phyloP scores from a whole-genome alignment of 1,140 invertebrate genomes.

The Drosophila neocordata region DNA sequence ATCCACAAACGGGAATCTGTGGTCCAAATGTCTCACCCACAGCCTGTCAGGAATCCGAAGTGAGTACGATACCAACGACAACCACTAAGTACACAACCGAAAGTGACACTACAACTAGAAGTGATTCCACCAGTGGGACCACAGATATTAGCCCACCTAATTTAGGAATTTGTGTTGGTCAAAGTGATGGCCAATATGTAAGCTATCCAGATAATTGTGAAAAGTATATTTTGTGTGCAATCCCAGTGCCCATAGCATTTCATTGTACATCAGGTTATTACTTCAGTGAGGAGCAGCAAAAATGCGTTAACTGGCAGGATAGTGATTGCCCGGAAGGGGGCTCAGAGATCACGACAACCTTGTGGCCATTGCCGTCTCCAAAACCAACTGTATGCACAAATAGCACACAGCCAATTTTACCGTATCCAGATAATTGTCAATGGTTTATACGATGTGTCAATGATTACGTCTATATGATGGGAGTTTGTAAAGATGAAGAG shows the following conservation, averaged over 20 bases:
- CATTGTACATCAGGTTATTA: constrained; percentile 49
- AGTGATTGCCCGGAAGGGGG: constrained; percentile 42
- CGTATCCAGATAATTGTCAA: constrained; percentile 52
- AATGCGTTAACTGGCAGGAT: constrained; percentile 44
- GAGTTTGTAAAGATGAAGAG: constrained; percentile 38
- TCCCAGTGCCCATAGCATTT: constrained; percentile 65
- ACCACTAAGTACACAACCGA: constrained; percentile 7
- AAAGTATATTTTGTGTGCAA: constrained; percentile 59
- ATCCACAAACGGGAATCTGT: constrained; percentile 11
- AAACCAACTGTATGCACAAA: constrained; percentile 32
- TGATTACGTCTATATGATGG: constrained; percentile 62
- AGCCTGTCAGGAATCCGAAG: constrained; percentile 39
- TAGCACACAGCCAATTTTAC: constrained; percentile 17
- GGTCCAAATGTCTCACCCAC: constrained; percentile 48
- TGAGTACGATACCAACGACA: background rate
- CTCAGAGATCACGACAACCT: constrained; percentile 16
- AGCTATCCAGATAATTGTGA: constrained; percentile 62
- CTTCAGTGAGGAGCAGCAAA: constrained; percentile 48
- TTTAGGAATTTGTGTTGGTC: constrained; percentile 31
- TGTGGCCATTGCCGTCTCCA: constrained; percentile 22
- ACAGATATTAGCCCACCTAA: background rate
- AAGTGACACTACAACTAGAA: background rate
- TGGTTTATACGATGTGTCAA: constrained; percentile 50
- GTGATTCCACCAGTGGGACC: background rate
- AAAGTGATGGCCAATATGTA: constrained; percentile 37